These are phyloP conservation scores for Dissostichus mawsoni DNA, from an alignment of 2,113 vertebrate species.

Conservation along the genomic window DNA sequence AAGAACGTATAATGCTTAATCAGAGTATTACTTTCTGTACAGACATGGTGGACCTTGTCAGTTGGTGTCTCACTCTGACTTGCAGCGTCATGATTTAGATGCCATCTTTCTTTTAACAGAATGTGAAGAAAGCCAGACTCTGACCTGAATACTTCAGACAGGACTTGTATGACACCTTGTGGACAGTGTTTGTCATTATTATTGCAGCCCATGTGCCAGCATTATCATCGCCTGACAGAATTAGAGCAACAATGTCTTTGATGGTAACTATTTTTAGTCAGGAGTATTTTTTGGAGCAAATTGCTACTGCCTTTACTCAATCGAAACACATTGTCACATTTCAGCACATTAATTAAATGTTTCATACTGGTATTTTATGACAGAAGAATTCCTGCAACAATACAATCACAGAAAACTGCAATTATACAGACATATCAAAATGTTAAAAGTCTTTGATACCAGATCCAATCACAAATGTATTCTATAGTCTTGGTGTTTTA, in stretches of 20 bases:
- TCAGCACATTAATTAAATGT: fast-evolving
- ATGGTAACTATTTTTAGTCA: not conserved
- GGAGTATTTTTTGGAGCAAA: not conserved
- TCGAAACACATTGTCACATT: not conserved
- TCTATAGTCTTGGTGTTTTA: not conserved
- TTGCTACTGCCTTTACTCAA: no score
- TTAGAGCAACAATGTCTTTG: not conserved
- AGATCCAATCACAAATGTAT: not conserved
- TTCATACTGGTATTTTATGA: no score
- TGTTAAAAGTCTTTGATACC: not conserved
- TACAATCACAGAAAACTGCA: not conserved
- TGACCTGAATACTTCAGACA: not conserved
- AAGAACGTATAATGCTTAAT: not conserved
- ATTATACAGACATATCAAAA: not conserved
- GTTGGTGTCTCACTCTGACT: not conserved
- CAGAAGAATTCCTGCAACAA: no score
- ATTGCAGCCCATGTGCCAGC: not conserved
- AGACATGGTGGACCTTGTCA: not conserved
- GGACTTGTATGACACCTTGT: constrained; percentile 66
- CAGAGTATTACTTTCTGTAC: not conserved
- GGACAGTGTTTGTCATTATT: constrained; percentile 24
- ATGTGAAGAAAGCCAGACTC: not conserved
- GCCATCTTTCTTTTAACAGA: constrained; percentile 42
- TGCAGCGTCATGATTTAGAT: constrained; percentile 41
- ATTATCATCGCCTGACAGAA: not conserved